Evolutionary conservation across 2,888 invertebrate species (phyloP), one percentile per base, ranked within the genome.

Genomic region (Trypoxylon attenuatum): DNA sequence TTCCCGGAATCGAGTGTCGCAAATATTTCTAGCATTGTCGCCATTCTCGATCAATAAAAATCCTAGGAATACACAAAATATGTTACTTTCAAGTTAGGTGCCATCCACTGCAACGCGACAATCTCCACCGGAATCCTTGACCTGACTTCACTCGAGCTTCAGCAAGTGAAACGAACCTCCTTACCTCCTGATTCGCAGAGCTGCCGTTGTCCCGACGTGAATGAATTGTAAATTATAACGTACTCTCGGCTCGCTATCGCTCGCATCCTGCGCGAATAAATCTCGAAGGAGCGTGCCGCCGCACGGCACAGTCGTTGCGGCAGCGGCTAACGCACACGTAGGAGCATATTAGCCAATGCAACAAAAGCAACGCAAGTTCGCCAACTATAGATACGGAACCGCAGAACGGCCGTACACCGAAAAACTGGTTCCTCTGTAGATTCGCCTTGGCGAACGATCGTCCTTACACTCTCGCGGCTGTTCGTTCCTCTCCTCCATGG

Each of bases 361-460:
- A 67, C 69, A 72, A 71, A 61, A 68, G 66, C 63, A 60, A 18
- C 29, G 8, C 15, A 21, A 43, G 59, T 38, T 59, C 21, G 15
- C 19, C 50, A 52, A 56, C 54, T 61, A 39, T 16, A 22, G 2
- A 29, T 8, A 18, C 42, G 50, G 15, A 39, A 39, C 15, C 57
- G 50, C 25, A 69, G 52, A 45, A 53, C 18, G 58, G n/a, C n/a
- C 27, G 56, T 54, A 49, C 19, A 50, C 54, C 69, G 59, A 72
- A 76, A 78, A 83, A 83, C 82, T 80, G 80, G 82, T 82, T 82
- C 69, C 70, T 66, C 64, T 72, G 70, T 62, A 70, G 62, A 55
- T 63, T 63, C 70, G 42, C 21, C 41, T 47, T 69, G 69, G 53
- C 68, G 69, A 55, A 66, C 70, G 67, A 58, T 62, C 59, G 22